These are phyloP conservation scores for Eilema caniola DNA, from an alignment of 2,888 invertebrate species.

Conservation along the genomic window DNA sequence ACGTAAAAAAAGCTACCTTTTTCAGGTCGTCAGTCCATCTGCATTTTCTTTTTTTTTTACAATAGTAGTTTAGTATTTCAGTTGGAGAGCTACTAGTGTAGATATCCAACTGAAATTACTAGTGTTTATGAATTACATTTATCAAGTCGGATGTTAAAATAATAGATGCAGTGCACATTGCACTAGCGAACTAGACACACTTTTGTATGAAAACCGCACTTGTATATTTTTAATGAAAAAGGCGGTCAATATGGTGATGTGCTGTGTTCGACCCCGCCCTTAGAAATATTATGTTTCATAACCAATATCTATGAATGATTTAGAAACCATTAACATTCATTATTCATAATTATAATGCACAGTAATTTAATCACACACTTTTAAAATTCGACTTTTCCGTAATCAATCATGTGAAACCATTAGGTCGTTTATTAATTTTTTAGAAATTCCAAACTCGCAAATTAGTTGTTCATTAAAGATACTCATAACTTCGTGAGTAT, in stretches of 20 bases:
- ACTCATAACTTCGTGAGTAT: background rate
- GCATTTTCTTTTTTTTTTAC: too few species aligned
- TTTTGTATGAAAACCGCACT: background rate
- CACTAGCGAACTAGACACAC: background rate
- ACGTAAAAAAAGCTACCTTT: too few species aligned
- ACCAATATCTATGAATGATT: conserved; percentile 33
- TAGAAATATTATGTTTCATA: conserved; percentile 1
- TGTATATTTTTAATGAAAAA: background rate
- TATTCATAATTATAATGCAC: conserved; percentile 32
- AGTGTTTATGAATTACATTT: too few species aligned
- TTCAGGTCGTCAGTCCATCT: too few species aligned
- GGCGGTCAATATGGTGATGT: conserved; percentile 27
- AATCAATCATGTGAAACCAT: conserved; percentile 31
- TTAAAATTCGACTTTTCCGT: conserved; percentile 24
- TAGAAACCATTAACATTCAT: conserved; percentile 39
- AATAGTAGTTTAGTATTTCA: too few species aligned
- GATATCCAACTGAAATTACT: too few species aligned
- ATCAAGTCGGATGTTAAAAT: background rate
- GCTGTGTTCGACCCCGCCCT: conserved; percentile 30
- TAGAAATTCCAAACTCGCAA: conserved; percentile 17
- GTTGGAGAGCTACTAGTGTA: too few species aligned
- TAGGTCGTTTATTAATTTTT: conserved; percentile 27
- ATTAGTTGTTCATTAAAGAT: conserved; percentile 9
- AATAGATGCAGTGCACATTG: background rate
- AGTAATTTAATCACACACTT: conserved; percentile 40